Percentiles rank a stretch among this genome's conserved stretches.
These are phyloP conservation scores for Pagrus major DNA, from an alignment of 2,113 vertebrate species.

Conservation along the genomic window DNA sequence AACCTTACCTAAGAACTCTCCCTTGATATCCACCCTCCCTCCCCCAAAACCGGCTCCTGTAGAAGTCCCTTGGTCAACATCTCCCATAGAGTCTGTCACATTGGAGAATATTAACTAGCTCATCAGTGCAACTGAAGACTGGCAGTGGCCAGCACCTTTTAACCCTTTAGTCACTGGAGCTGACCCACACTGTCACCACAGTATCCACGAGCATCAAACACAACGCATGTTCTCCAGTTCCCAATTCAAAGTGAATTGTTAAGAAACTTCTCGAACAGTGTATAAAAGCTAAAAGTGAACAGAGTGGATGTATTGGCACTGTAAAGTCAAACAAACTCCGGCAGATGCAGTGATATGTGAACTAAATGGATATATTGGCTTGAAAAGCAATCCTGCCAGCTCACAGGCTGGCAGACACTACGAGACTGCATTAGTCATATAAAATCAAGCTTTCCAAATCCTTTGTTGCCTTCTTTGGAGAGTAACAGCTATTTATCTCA, in stretches of 20 bases:
- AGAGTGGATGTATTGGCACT: constrained; percentile 41
- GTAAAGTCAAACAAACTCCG: constrained; percentile 56
- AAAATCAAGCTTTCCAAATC: constrained; percentile 46
- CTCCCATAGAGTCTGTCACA: constrained; percentile 42
- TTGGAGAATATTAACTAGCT: constrained; percentile 75
- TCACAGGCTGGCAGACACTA: constrained; percentile 47
- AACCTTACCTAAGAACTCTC: neutral
- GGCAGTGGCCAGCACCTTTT: constrained; percentile 54
- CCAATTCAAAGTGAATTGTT: constrained; percentile 25
- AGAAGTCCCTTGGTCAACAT: constrained; percentile 25
- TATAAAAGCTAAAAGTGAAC: constrained; percentile 20
- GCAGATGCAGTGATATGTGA: constrained; percentile 57
- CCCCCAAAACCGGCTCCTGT: constrained; percentile 11
- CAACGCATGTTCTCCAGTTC: neutral
- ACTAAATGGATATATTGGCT: constrained; percentile 69
- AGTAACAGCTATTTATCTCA: constrained; percentile 49
- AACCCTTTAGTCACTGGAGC: constrained; percentile 48
- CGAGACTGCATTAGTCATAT: constrained; percentile 56
- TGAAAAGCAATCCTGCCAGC: constrained; percentile 46
- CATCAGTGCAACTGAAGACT: constrained; percentile 69
- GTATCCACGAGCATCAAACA: neutral
- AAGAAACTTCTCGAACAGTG: constrained; percentile 17
- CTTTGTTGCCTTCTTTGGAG: constrained; percentile 47
- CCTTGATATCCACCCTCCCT: neutral
- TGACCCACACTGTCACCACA: constrained; percentile 8